phyloP scores from a whole-genome alignment of 2,888 invertebrate species.

The Xanthorhoe designata region DNA sequence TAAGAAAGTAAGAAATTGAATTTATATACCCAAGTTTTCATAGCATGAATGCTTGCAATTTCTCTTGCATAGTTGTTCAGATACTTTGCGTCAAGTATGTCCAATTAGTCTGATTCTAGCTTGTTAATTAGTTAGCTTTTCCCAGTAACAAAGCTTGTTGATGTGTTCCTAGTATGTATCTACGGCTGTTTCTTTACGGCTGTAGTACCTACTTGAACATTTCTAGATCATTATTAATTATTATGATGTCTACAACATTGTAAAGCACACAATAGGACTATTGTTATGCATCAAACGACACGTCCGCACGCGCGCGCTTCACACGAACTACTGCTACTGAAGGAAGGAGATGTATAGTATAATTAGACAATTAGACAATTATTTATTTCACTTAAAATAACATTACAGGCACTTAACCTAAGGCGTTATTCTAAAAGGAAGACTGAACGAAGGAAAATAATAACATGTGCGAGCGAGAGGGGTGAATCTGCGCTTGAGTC shows the following conservation, averaged over 20 bases:
- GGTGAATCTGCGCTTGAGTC: constrained; percentile 50
- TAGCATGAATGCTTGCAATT: not conserved
- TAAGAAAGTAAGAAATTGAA: too few species aligned
- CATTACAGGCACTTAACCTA: too few species aligned
- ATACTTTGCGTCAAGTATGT: constrained; percentile 1
- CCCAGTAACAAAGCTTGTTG: too few species aligned
- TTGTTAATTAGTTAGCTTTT: constrained; percentile 10
- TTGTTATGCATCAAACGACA: constrained; percentile 43
- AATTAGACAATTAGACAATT: too few species aligned
- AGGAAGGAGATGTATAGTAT: too few species aligned
- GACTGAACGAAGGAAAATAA: constrained; percentile 63
- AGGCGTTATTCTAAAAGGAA: too few species aligned
- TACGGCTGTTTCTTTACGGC: too few species aligned
- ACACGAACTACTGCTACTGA: constrained; percentile 62
- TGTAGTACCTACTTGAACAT: too few species aligned
- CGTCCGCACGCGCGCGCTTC: constrained; percentile 62
- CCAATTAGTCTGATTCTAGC: constrained; percentile 11
- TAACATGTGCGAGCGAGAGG: constrained; percentile 67
- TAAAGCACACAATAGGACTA: constrained; percentile 41
- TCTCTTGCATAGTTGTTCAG: constrained; percentile 7
- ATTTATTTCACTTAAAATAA: too few species aligned
- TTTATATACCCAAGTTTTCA: not conserved
- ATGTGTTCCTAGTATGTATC: too few species aligned
- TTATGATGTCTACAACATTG: too few species aligned
- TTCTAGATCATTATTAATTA: too few species aligned